These are phyloP conservation scores for Probosciger aterrimus DNA, from an alignment of 2,113 vertebrate species.

Conservation along the genomic window DNA sequence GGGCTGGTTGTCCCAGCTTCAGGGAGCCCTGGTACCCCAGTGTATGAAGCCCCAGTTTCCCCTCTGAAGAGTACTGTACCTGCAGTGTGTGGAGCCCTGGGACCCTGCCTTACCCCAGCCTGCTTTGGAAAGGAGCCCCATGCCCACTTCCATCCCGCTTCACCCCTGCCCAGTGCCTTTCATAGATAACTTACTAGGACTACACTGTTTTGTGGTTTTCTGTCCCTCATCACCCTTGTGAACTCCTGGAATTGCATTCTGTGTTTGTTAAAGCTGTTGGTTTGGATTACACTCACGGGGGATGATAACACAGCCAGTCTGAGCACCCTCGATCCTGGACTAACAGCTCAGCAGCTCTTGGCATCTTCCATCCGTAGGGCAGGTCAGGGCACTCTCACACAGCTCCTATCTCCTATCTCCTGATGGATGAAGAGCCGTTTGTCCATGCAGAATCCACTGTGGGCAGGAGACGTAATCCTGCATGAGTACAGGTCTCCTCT, in stretches of 20 bases:
- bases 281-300: accelerated
- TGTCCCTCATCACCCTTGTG: background rate
- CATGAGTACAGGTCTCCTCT: background rate
- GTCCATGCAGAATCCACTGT: background rate
- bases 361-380: accelerated
- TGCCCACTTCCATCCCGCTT: background rate
- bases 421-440: accelerated
- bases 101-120: background rate
- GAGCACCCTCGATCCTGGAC: accelerated
- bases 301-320: background rate
- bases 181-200: background rate
- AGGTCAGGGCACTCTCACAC: background rate
- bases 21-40: background rate
- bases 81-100: accelerated
- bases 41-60: background rate
- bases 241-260: background rate
- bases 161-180: background rate
- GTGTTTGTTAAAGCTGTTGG: background rate
- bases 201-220: background rate
- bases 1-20: background rate
- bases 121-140: background rate
- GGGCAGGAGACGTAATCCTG: accelerated
- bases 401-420: background rate
- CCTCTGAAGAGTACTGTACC: background rate
- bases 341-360: background rate